These are phyloP conservation scores for Centroberyx gerrardi DNA, from an alignment of 2,797 vertebrate genomes.

Conservation along the genomic window DNA sequence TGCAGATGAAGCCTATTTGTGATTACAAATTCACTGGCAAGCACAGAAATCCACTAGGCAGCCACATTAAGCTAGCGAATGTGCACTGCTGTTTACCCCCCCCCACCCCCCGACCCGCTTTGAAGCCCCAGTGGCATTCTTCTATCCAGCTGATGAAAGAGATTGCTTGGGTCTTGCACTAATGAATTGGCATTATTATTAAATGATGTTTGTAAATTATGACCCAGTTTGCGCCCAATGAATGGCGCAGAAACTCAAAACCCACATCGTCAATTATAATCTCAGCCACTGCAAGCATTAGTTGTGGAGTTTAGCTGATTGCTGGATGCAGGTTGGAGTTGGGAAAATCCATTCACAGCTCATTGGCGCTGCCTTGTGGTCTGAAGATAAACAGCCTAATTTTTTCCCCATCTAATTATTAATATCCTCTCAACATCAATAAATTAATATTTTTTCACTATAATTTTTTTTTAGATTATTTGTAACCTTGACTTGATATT, in stretches of 20 bases:
- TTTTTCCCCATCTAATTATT: neutral
- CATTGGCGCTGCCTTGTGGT: constrained; percentile 74
- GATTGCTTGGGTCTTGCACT: constrained; percentile 80
- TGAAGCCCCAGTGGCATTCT: constrained; percentile 76
- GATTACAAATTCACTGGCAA: constrained; percentile 63
- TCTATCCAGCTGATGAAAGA: constrained; percentile 82
- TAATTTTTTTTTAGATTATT: neutral
- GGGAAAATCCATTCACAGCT: constrained; percentile 60
- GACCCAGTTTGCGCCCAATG: constrained; percentile 81
- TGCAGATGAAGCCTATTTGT: constrained; percentile 67
- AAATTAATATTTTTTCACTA: neutral
- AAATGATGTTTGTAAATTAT: constrained; percentile 86
- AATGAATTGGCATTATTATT: constrained; percentile 87
- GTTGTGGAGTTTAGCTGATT: constrained; percentile 49
- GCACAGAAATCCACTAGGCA: constrained; percentile 49
- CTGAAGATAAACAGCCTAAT: neutral
- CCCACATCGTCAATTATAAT: constrained; percentile 73
- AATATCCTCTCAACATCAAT: neutral
- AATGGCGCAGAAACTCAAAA: constrained; percentile 67
- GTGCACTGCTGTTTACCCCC: constrained; percentile 68
- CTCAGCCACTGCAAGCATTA: constrained; percentile 45
- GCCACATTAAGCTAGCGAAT: constrained; percentile 52
- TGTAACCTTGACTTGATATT: neutral
- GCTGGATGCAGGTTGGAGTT: constrained; percentile 32
- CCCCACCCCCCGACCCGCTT: constrained; percentile 57